Evolutionary conservation across 2,797 vertebrate genomes (phyloP), one percentile per base, ranked within the genome.

Genomic region (Borostomias antarcticus): DNA sequence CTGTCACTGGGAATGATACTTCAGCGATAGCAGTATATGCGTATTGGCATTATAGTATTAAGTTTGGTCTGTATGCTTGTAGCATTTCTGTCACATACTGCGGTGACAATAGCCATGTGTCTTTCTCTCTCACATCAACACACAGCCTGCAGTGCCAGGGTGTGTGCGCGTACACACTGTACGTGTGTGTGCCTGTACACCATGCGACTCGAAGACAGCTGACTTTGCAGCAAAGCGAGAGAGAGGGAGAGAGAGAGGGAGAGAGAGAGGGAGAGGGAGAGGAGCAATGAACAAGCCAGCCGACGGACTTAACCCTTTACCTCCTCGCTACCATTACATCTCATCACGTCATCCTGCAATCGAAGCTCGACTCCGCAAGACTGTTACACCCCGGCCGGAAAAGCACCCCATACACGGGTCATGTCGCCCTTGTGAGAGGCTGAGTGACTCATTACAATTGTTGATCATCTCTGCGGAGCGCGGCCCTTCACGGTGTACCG

Each of bases 211-310:
- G 63, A 57, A 61, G 56, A 21, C 45, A 64, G 57, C 72, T 82
- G 77, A 82, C 74, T 63, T 69, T 77, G 74, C 76, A 74, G 69
- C 69, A 77, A 68, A 78, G 68, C 68, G 50, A 40, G 58, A 40
- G 50, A 29, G 21, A 67, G 58, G 10, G 29, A 26, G 33, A 47
- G 8, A 30, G 33, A 32, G 21, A 51, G 7, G 17, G 17, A 33
- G 23, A 40, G 61, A 40, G 29, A 48, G 47, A 48, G 17, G 21
- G 3, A 19, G 47, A 19, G 17, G 21, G 28, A 32, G 19, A 58
- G 60, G 25, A 21, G 57, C 50, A 67, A 48, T 29, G 13, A 26
- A 57, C 21, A 40, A 63, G 23, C 30, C 5, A 1, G 56, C 50
- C 32, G 37, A 47, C 28, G 43, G n/a, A 25, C 62, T 66, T 26